Evolutionary conservation across 2,797 vertebrate species (phyloP), one percentile per base, ranked within the genome.

Genomic region (Rousettus madagascariensis): DNA sequence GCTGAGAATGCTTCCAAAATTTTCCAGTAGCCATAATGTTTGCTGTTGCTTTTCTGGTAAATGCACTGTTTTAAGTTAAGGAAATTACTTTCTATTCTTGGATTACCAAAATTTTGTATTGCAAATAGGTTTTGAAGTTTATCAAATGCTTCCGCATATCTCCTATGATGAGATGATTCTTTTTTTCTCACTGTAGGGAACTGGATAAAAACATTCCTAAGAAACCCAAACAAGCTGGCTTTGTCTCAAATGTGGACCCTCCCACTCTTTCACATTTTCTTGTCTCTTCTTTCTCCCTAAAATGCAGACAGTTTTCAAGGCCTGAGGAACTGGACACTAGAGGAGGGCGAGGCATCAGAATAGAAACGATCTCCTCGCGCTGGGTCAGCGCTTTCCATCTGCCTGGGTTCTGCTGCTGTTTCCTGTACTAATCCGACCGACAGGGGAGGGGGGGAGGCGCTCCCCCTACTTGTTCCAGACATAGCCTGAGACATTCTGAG

Each of bases 351-450:
- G 71, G 91, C 92, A n/a, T 57, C 68, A 4, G 71, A 3, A 68
- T 17, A 53, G 53, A 86, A 83, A 93, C 51, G 71, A 57, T 88
- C 84, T 68, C 9, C 8, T 22, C 0, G 15, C 80, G 96, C 97
- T 93, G 80, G 74, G 77, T 97, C 97, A 49, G 97, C 96, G 8
- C 94, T 95, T 96, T 88, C 36, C 2, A 33, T 61, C 28, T 0
- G 88, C 83, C 33, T 2, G 12, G 75, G 86, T 90, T 95, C 94
- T 95, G 97, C 93, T 4, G 72, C 96, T 33, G 97, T 92, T 98
- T 98, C 97, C 96, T 91, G 95, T 86, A 10, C 95, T 61, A 83
- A 78, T 97, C 96, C 96, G 49, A 49, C 83, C 33, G 33, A 33
- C 33, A 2, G 33, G 33, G 33, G 33, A 2, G 6, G 78, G 85